Conservation (phyloP, 2,113 vertebrate genomes). For the Tautogolabrus adspersus region DNA sequence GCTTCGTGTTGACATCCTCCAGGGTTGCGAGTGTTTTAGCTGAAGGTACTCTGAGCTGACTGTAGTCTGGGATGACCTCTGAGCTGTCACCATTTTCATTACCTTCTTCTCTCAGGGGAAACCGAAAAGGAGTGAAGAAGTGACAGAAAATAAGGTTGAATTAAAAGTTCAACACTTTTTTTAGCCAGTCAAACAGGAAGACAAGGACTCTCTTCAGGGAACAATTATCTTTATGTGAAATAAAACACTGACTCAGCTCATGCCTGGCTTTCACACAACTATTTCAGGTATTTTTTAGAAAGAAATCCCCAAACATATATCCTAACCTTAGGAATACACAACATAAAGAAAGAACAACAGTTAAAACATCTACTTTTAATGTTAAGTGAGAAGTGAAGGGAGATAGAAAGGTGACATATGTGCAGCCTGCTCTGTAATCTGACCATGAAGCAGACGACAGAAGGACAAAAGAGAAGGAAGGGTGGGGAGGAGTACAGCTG, state of each 20-base stretch:
- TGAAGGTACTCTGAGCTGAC: conserved; percentile 73
- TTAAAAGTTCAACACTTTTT: background rate
- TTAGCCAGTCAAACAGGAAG: background rate
- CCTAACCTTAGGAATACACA: background rate
- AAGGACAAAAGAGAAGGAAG: conserved; percentile 31
- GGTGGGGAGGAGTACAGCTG: conserved; percentile 6
- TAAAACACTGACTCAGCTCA: background rate
- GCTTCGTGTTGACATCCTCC: conserved; percentile 84
- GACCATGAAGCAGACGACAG: conserved; percentile 39
- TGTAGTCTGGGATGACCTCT: conserved; percentile 63
- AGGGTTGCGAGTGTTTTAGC: conserved; percentile 74
- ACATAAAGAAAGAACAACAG: background rate
- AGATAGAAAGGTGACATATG: conserved; percentile 1
- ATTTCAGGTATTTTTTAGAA: background rate
- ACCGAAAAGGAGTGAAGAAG: background rate
- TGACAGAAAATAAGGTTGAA: background rate
- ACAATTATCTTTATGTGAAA: background rate
- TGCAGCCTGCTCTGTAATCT: conserved; percentile 34
- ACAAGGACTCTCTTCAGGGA: background rate
- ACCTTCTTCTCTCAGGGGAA: conserved; percentile 71
- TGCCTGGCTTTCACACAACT: background rate
- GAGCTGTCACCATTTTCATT: conserved; percentile 9
- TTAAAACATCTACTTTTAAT: background rate
- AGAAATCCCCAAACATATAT: background rate
- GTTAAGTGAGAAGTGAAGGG: conserved; percentile 14